Percentiles rank a stretch among this genome's conserved stretches.
Evolutionary conservation across 2,113 vertebrate genomes (phyloP).

Genomic region (Mastomys coucha): DNA sequence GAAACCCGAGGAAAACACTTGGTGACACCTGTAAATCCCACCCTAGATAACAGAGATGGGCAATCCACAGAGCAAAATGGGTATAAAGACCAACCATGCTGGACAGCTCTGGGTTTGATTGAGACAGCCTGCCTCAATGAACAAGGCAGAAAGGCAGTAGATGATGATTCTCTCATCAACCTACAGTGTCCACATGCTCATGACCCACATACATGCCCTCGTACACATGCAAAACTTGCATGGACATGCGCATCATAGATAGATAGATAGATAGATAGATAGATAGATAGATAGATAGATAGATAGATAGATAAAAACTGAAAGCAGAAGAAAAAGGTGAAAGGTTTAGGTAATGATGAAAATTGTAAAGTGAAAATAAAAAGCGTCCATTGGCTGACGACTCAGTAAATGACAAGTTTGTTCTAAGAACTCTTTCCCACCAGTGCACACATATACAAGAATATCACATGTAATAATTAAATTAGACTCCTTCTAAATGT

Average conservation of each 20-base stretch:
- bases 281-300: too few relatives aligned
- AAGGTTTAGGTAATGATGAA: not conserved
- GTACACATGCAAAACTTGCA: not conserved
- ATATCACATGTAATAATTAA: conserved; percentile 42
- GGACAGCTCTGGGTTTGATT: not conserved
- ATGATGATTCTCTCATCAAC: not conserved
- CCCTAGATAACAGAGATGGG: not conserved
- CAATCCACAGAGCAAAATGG: too few relatives aligned
- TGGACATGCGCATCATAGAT: not conserved
- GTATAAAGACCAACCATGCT: not conserved
- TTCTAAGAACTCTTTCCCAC: conserved; percentile 1
- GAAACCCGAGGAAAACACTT: not conserved
- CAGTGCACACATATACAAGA: not conserved
- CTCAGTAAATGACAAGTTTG: not conserved
- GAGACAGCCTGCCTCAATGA: not conserved
- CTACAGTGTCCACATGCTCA: not conserved
- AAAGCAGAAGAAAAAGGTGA: not conserved
- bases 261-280: too few relatives aligned
- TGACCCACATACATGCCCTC: not conserved
- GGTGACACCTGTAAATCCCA: not conserved
- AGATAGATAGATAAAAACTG: too few relatives aligned
- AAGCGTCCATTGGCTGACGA: not conserved
- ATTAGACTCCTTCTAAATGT: not conserved
- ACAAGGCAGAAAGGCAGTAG: not conserved
- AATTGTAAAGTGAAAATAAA: conserved; percentile 40